These are phyloP conservation scores for Drosophila kikkawai DNA, from an alignment of 1,140 invertebrate species.

Conservation along the genomic window DNA sequence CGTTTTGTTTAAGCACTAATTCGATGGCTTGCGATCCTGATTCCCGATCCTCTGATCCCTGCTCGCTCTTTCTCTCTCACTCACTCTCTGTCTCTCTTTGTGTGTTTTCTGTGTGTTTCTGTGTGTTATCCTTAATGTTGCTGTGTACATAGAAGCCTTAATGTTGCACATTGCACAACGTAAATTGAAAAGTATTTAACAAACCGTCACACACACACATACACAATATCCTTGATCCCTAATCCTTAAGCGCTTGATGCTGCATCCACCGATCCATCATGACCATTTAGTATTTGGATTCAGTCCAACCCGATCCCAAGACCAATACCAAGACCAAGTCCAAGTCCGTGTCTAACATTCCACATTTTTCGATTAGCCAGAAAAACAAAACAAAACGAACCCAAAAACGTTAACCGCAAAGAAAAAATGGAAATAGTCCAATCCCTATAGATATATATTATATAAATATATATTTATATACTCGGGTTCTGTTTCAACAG, in stretches of 20 bases:
- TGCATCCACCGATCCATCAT: conserved; percentile 25
- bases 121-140: conserved; percentile 19
- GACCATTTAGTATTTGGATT: conserved; percentile 6
- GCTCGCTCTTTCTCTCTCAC: background rate
- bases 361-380: conserved; percentile 32
- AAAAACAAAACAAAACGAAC: conserved; percentile 29
- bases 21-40: conserved; percentile 3
- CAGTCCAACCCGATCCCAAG: background rate
- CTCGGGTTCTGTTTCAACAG: background rate
- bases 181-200: background rate
- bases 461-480: background rate
- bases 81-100: background rate
- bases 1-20: conserved; percentile 25
- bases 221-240: background rate
- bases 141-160: conserved; percentile 21
- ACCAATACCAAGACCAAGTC: background rate
- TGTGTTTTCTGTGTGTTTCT: conserved; percentile 27
- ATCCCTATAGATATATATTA: background rate
- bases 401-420: conserved; percentile 15
- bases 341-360: conserved; percentile 20
- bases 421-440: conserved; percentile 3
- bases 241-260: conserved; percentile 6
- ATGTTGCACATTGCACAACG: conserved; percentile 33
- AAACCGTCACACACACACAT: background rate
- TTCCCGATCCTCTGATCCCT: conserved; percentile 6